Percentiles rank a stretch among this genome's conserved stretches.
Conservation (phyloP, 2,888 invertebrate genomes). For the Rhamphomyia laevipes region DNA sequence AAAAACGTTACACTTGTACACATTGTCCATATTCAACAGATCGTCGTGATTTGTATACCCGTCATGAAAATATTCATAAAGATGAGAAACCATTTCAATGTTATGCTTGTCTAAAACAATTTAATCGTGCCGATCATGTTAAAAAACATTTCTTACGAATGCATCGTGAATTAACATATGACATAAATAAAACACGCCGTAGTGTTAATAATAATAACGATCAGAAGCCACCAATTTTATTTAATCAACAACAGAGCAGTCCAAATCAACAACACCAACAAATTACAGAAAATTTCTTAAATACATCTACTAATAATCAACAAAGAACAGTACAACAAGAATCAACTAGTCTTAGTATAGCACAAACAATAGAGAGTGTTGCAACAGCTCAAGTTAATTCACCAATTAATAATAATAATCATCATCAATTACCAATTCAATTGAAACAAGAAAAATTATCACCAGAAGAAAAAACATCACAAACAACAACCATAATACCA, state of each 20-base stretch:
- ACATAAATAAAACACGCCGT: conserved; percentile 66
- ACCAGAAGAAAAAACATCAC: conserved; percentile 27
- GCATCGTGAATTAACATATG: conserved; percentile 83
- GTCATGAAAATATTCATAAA: conserved; percentile 87
- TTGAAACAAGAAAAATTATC: conserved; percentile 33
- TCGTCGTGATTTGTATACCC: conserved; percentile 76
- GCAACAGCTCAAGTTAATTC: conserved; percentile 32
- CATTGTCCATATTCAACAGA: conserved; percentile 88
- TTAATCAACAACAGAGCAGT: conserved; percentile 33
- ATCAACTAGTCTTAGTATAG: conserved; percentile 35
- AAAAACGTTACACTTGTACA: conserved; percentile 71
- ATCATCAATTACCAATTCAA: conserved; percentile 14
- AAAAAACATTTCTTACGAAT: conserved; percentile 88
- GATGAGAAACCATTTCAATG: conserved; percentile 91
- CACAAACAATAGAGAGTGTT: conserved; percentile 36
- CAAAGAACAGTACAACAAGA: conserved; percentile 24
- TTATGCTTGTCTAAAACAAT: conserved; percentile 84
- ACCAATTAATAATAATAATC: conserved; percentile 20
- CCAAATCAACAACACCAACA: conserved; percentile 23
- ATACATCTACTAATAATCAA: background rate
- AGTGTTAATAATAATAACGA: conserved; percentile 29
- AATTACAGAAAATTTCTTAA: conserved; percentile 8
- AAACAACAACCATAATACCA: background rate
- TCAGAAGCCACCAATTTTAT: conserved; percentile 30
- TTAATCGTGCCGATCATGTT: conserved; percentile 88